Base-by-base conservation (phyloP, 35 echinoderm and acorn worm species). In the Chiridota heheva region DNA sequence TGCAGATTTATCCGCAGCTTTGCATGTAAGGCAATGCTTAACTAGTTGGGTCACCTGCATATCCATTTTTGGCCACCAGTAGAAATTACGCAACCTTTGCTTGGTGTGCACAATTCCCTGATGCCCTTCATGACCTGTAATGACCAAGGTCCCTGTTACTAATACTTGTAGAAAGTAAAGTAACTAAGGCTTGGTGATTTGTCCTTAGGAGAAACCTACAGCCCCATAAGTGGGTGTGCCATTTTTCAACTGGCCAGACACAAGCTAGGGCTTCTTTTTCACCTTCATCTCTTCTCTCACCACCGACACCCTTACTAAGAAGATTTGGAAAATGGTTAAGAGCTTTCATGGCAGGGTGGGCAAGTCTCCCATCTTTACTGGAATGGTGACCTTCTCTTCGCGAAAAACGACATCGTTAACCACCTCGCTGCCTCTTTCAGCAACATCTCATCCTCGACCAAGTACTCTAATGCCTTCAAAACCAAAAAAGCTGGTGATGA, bases 231-330 rank as follows among this genome's bases (percentile, higher is more conserved):
- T 91, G 72, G 20, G 36, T 61, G 59, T 85, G 60, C 72, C 74
- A 91, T 63, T 91, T 78, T 60, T 91, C 89, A 46, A 76, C 57
- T 5, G 88, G 81, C 61, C 61, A 85, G 0, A 86, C 67, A 16
- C 82, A 86, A 32, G 89, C 89, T n/a, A 91, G 45, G 25, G 82
- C 89, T 73, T 86, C 81, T 33, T 53, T 69, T 48, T 86, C 89
- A 3, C 72, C 72, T 0, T n/a, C n/a, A n/a, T n/a, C n/a, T n/a
- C n/a, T n/a, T n/a, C n/a, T n/a, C n/a, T n/a, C n/a, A n/a, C n/a
- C n/a, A n/a, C n/a, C n/a, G n/a, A n/a, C n/a, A n/a, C n/a, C n/a
- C n/a, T n/a, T n/a, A n/a, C n/a, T n/a, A n/a, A n/a, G n/a, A n/a
- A n/a, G n/a, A n/a, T n/a, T n/a, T n/a, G n/a, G n/a, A n/a, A n/a